Conservation (phyloP, 1,140 invertebrate genomes). For the Temnothorax nylanderi region DNA sequence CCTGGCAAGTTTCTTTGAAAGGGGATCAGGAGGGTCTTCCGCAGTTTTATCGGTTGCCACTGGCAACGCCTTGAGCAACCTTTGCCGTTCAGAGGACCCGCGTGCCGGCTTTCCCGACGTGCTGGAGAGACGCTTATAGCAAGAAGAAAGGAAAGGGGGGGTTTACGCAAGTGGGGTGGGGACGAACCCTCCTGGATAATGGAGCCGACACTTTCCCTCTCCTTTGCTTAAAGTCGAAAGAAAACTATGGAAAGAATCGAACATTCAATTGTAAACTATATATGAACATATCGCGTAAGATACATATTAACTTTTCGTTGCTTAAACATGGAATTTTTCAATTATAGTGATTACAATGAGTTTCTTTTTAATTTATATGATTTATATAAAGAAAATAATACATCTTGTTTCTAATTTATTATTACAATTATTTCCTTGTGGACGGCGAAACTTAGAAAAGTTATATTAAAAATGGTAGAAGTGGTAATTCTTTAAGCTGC, state of each 20-base stretch:
- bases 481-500: background rate
- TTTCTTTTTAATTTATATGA: background rate
- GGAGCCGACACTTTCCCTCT: conserved; percentile 45
- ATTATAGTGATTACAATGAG: background rate
- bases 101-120: conserved; percentile 57
- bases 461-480: background rate
- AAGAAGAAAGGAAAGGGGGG: conserved; percentile 44
- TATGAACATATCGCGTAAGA: background rate
- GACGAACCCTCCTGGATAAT: conserved; percentile 23
- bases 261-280: background rate
- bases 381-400: background rate
- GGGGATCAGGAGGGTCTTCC: conserved; percentile 72
- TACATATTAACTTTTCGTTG: background rate
- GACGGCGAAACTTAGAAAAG: background rate
- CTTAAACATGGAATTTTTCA: background rate
- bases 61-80: conserved; percentile 72
- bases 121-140: conserved; percentile 24
- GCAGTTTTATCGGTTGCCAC: conserved; percentile 73
- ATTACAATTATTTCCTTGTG: background rate
- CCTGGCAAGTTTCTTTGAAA: conserved; percentile 66
- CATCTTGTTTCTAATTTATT: background rate
- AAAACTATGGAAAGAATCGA: background rate
- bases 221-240: conserved; percentile 29
- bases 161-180: conserved; percentile 15
- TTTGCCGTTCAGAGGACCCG: conserved; percentile 51